Evolutionary conservation across 1,140 invertebrate species (phyloP).

Genomic region (Brachionus sp.): DNA sequence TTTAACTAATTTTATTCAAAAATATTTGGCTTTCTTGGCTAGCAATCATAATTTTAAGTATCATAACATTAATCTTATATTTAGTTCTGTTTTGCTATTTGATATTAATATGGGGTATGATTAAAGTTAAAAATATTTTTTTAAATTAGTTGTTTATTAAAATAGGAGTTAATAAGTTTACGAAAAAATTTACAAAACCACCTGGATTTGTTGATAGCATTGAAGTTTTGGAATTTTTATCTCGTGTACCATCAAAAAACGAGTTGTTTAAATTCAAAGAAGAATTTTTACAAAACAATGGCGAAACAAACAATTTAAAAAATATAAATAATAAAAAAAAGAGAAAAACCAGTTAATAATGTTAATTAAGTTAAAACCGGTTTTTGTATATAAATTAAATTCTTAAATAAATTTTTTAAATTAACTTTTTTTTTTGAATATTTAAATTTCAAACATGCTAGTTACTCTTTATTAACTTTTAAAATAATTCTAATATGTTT

Average conservation of each 20-base stretch:
- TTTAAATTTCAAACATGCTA: no score
- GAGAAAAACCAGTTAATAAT: not conserved
- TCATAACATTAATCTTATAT: constrained; percentile 75
- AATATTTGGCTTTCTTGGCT: constrained; percentile 91
- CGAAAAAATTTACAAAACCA: constrained; percentile 83
- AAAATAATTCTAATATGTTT: no score
- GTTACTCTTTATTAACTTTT: no score
- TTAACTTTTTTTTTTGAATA: no score
- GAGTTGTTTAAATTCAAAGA: constrained; percentile 64
- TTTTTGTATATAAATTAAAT: no score
- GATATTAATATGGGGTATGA: constrained; percentile 80
- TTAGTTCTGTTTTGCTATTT: constrained; percentile 84
- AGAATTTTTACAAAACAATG: not conserved
- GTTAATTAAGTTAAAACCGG: no score
- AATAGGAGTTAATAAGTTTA: constrained; percentile 82
- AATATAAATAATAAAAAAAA: not conserved
- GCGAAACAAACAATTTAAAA: not conserved
- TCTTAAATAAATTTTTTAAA: no score
- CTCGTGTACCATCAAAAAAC: constrained; percentile 89
- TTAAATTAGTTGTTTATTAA: not conserved
- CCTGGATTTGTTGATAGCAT: constrained; percentile 88
- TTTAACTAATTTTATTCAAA: constrained; percentile 97
- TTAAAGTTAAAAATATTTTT: not conserved
- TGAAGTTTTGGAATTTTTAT: constrained; percentile 90
- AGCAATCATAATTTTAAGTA: constrained; percentile 72